Evolutionary conservation across 2,888 invertebrate genomes (phyloP).

Genomic region (Congeria kusceri): DNA sequence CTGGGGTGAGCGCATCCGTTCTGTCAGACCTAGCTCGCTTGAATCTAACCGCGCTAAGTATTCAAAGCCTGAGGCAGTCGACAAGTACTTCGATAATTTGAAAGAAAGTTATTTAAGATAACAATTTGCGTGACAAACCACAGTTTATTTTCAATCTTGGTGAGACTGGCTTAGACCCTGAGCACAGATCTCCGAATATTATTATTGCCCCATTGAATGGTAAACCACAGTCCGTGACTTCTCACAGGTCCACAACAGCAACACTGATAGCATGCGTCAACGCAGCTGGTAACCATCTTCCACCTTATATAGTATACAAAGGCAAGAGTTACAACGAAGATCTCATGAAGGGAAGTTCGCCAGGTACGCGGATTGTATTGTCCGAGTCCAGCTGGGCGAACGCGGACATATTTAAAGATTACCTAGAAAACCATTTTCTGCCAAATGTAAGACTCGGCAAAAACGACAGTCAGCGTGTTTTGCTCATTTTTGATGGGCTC

Average conservation of each 20-base stretch:
- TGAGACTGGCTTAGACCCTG: conserved; percentile 14
- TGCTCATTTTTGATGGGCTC: conserved; percentile 25
- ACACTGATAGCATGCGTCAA: conserved; percentile 16
- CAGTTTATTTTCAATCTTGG: conserved; percentile 4
- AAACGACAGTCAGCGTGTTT: neutral
- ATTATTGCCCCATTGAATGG: conserved; percentile 5
- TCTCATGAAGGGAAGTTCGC: conserved; percentile 7
- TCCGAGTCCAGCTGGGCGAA: conserved; percentile 19
- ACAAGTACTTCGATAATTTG: too few species aligned
- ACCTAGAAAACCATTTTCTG: conserved; percentile 16
- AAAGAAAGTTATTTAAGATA: too few species aligned
- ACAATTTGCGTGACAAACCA: too few species aligned
- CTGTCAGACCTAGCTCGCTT: too few species aligned
- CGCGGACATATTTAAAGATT: neutral
- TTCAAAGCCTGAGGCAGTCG: too few species aligned
- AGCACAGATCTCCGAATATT: conserved; percentile 15
- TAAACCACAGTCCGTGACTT: conserved; percentile 5
- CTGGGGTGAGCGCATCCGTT: too few species aligned
- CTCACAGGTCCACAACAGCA: neutral
- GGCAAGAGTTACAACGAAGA: conserved; percentile 9
- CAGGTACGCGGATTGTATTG: conserved; percentile 14
- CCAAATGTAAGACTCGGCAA: neutral
- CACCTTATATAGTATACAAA: conserved; percentile 2
- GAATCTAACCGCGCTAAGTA: too few species aligned
- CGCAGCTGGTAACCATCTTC: neutral